These are phyloP conservation scores for Coreoperca whiteheadi DNA, from an alignment of 2,113 vertebrate genomes.

Conservation along the genomic window DNA sequence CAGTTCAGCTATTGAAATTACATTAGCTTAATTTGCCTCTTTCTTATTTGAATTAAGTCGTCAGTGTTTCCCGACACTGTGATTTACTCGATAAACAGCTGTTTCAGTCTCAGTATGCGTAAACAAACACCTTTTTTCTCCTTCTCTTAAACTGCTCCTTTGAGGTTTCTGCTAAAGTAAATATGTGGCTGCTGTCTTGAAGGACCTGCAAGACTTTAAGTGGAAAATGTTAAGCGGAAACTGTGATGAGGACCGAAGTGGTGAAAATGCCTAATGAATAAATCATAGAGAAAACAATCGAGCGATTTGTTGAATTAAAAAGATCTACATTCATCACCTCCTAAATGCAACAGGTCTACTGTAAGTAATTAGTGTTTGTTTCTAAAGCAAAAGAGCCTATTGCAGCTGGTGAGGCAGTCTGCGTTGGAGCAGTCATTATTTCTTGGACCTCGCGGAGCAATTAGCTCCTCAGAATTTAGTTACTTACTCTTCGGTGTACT, in stretches of 20 bases:
- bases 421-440: constrained; percentile 47
- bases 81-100: constrained; percentile 44
- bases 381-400: constrained; percentile 41
- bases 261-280: not conserved
- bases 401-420: not conserved
- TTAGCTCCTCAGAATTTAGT: constrained; percentile 45
- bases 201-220: not conserved
- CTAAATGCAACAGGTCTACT: not conserved
- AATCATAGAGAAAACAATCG: constrained; percentile 19
- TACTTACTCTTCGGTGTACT: constrained; percentile 27
- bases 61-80: constrained; percentile 41
- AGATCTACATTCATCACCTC: constrained; percentile 21
- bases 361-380: constrained; percentile 39
- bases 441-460: constrained; percentile 52
- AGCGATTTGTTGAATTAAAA: constrained; percentile 3
- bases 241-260: not conserved
- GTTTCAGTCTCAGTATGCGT: constrained; percentile 29
- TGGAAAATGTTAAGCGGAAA: not conserved
- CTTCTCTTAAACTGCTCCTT: constrained; percentile 39
- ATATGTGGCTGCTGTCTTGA: constrained; percentile 41
- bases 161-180: constrained; percentile 46
- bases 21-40: constrained; percentile 38
- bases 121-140: constrained; percentile 43
- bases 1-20: constrained; percentile 12
- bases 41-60: constrained; percentile 35